Evolutionary conservation across 92 coral and sea anemone genomes (phyloP).

Genomic region (Epizoanthus ramosus): DNA sequence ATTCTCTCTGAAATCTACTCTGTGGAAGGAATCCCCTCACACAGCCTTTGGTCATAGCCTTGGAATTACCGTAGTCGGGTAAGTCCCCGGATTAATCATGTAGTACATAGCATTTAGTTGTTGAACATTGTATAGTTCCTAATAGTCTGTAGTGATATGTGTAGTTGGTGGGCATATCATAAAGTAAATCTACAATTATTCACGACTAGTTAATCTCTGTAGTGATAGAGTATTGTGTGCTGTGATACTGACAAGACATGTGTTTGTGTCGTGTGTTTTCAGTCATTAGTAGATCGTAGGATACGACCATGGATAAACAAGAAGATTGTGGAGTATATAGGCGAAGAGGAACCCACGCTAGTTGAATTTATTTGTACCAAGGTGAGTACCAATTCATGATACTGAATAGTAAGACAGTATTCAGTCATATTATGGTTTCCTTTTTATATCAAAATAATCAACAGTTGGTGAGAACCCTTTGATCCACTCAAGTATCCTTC

Average conservation of each 20-base stretch:
- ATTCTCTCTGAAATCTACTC: constrained; percentile 2
- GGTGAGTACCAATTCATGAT: constrained; percentile 48
- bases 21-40: constrained; percentile 20
- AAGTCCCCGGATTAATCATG: constrained; percentile 27
- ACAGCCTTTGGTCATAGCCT: constrained; percentile 33
- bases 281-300: constrained; percentile 98
- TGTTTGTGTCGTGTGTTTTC: constrained; percentile 43
- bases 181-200: neutral
- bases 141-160: too few relatives aligned
- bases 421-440: neutral
- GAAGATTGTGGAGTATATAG: constrained; percentile 97
- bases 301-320: constrained; percentile 99
- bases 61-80: constrained; percentile 17
- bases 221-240: constrained; percentile 14
- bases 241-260: neutral
- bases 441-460: neutral
- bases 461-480: neutral
- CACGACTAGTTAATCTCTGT: neutral
- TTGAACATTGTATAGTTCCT: neutral
- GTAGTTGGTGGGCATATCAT: neutral
- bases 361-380: constrained; percentile 97
- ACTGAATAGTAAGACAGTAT: too few relatives aligned
- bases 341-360: constrained; percentile 96
- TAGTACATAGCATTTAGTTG: neutral
- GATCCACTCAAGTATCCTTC: too few relatives aligned